phyloP scores from a whole-genome alignment of 2,888 invertebrate species.

The Limenitis camilla region DNA sequence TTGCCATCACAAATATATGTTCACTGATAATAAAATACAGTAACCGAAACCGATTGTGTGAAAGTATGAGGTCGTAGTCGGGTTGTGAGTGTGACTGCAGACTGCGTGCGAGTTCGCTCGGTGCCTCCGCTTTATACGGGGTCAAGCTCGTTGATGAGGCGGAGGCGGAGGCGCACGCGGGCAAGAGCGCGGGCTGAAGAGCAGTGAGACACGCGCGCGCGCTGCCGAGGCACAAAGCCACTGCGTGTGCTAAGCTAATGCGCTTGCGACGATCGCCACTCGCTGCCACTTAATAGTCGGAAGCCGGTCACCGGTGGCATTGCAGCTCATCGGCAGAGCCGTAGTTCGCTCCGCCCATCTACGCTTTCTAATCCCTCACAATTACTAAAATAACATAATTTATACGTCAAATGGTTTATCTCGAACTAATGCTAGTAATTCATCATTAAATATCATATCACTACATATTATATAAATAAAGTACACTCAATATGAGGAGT shows the following conservation, averaged over 20 bases:
- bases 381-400: constrained; percentile 41
- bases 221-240: constrained; percentile 44
- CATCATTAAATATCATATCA: no score
- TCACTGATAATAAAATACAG: constrained; percentile 27
- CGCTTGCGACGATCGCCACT: constrained; percentile 29
- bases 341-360: constrained; percentile 29
- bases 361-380: constrained; percentile 46
- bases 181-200: constrained; percentile 31
- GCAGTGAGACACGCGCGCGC: constrained; percentile 36
- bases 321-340: constrained; percentile 25
- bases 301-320: constrained; percentile 26
- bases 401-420: constrained; percentile 36
- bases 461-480: neutral
- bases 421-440: constrained; percentile 27
- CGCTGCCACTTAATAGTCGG: no score
- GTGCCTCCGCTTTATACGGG: constrained; percentile 54
- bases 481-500: neutral
- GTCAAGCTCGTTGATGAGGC: constrained; percentile 33
- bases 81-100: constrained; percentile 34
- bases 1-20: constrained; percentile 46
- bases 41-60: constrained; percentile 30
- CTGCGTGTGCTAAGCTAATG: constrained; percentile 27
- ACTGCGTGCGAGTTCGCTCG: constrained; percentile 62
- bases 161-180: constrained; percentile 31
- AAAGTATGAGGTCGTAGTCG: constrained; percentile 58